Conservation (phyloP, 2,888 invertebrate genomes). For the Prenolepis imparis region DNA sequence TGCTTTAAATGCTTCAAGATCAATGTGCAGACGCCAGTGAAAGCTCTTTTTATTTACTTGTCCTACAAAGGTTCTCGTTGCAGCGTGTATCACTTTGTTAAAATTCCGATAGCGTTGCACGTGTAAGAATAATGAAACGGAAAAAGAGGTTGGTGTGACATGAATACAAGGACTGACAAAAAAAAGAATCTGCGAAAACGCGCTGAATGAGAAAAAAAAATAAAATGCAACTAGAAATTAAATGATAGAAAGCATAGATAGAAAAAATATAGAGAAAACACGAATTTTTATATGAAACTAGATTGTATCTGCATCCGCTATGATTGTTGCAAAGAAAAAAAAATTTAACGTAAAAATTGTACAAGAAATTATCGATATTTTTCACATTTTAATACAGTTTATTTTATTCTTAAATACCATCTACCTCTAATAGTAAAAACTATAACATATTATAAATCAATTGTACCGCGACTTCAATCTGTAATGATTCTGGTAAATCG, state of each 20-base stretch:
- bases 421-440: background rate
- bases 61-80: constrained; percentile 32
- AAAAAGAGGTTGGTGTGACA: constrained; percentile 10
- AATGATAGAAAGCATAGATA: constrained; percentile 61
- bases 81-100: constrained; percentile 64
- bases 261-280: constrained; percentile 49
- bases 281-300: constrained; percentile 4
- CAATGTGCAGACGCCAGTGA: background rate
- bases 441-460: background rate
- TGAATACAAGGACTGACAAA: constrained; percentile 2
- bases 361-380: background rate
- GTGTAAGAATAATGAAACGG: constrained; percentile 64
- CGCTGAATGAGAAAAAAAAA: constrained; percentile 10
- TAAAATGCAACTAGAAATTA: constrained; percentile 39
- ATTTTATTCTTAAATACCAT: background rate
- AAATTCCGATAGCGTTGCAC: constrained; percentile 58
- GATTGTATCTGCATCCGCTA: background rate
- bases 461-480: background rate
- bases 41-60: constrained; percentile 39
- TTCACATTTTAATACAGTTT: background rate
- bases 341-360: background rate
- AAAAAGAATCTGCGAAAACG: constrained; percentile 7
- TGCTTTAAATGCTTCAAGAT: constrained; percentile 42
- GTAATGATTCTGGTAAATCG: background rate
- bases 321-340: background rate